Evolutionary conservation across 2,797 vertebrate species (phyloP), one percentile per base, ranked within the genome.

Genomic region (Champsocephalus esox): DNA sequence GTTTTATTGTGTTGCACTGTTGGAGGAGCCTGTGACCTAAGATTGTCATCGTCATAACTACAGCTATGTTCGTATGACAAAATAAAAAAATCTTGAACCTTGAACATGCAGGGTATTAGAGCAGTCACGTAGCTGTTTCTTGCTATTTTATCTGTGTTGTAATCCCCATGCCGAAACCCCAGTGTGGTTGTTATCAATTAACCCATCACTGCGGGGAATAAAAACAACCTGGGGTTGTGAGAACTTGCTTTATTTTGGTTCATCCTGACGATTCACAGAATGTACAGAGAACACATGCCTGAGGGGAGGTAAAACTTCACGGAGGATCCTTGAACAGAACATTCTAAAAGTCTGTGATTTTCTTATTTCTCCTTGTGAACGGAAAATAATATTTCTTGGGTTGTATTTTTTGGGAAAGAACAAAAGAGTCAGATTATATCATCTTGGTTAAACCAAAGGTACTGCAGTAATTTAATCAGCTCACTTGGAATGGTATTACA

Each of bases 111-210:
- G 77, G 66, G 75, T 81, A 66, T 72, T 79, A 79, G 44, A 82
- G 58, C 16, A 52, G 50, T 70, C 73, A 61, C 73, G 81, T 44
- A 78, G 66, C 50, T 80, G 52, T 82, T 77, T 76, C 63, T 70
- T 56, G 45, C 55, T 64, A 49, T 57, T 83, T 52, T 73, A 67
- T 84, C 62, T 84, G 76, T 89, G 80, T 77, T 84, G 84, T 72
- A 87, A 90, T 85, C 68, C 81, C 57, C 61, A 65, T 13, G 57
- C 51, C 16, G 65, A 71, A 75, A 79, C 65, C 45, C 8, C 68
- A 21, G 66, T 80, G 81, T 86, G 89, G 72, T 87, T 93, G 75
- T 60, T 92, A 93, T 92, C 88, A 90, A 91, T 94, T 89, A 90
- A 86, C 73, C 74, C 55, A 28, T 88, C 75, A 76, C 66, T 76